Percentiles rank a stretch among this genome's conserved stretches.
phyloP scores from a whole-genome alignment of 2,797 vertebrate genomes.

The Chaunax sp. region DNA sequence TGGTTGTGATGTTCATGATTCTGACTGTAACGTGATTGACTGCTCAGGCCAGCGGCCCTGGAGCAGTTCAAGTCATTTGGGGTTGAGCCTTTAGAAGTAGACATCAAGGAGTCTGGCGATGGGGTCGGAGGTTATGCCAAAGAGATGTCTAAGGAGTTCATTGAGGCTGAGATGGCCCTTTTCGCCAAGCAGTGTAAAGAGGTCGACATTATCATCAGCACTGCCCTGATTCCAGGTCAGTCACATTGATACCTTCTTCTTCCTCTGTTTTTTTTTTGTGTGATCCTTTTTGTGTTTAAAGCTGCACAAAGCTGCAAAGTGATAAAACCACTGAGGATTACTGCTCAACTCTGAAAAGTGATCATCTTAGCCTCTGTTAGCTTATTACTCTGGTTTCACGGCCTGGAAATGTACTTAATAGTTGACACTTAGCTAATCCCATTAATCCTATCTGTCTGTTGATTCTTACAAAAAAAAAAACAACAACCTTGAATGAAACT shows the following conservation, averaged over 20 bases:
- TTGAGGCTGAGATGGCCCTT: constrained; percentile 83
- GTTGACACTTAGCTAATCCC: not conserved
- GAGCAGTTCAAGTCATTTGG: constrained; percentile 87
- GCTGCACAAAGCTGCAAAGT: not conserved
- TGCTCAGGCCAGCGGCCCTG: constrained; percentile 78
- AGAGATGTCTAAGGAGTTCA: constrained; percentile 85
- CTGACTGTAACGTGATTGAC: constrained; percentile 22
- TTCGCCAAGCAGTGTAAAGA: constrained; percentile 83
- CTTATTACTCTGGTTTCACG: not conserved
- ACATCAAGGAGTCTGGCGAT: constrained; percentile 81
- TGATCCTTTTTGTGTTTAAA: not conserved
- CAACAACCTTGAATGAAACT: no score
- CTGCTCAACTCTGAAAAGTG: not conserved
- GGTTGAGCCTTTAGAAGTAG: constrained; percentile 82
- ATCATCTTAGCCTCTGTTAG: not conserved
- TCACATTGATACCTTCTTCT: not conserved
- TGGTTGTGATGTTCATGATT: not conserved
- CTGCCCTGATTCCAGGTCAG: constrained; percentile 83
- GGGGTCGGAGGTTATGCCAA: constrained; percentile 85
- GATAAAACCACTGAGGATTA: not conserved
- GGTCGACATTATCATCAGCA: constrained; percentile 80
- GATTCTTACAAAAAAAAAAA: not conserved
- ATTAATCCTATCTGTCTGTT: not conserved
- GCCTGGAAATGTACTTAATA: not conserved
- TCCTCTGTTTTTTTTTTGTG: not conserved